phyloP scores from a whole-genome alignment of 1,140 invertebrate genomes.

The Diabrotica undecimpunctata region DNA sequence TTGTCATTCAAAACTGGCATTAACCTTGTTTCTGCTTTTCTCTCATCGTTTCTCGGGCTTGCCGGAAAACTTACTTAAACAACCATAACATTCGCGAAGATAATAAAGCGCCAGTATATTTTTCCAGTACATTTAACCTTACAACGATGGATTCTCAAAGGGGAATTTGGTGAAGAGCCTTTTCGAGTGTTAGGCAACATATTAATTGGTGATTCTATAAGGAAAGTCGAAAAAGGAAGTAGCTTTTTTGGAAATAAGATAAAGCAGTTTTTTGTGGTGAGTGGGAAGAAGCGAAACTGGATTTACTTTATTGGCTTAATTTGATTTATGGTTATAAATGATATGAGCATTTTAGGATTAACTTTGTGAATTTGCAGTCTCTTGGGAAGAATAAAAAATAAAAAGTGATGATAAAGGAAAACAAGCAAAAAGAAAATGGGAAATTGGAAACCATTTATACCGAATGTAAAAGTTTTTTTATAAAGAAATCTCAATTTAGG shows the following conservation, averaged over 20 bases:
- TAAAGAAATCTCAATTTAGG: no score
- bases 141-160: neutral
- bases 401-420: no score
- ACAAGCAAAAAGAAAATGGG: no score
- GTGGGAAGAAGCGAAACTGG: neutral
- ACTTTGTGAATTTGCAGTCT: neutral
- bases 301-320: slow-evolving; percentile 1
- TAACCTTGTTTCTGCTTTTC: slow-evolving; percentile 2
- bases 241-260: neutral
- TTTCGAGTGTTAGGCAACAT: neutral
- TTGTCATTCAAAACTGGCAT: neutral
- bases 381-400: neutral
- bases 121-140: neutral
- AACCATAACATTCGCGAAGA: neutral
- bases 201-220: neutral
- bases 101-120: neutral
- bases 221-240: neutral
- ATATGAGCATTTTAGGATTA: neutral
- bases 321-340: neutral
- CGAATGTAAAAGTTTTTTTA: no score
- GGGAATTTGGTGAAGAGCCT: neutral
- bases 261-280: neutral
- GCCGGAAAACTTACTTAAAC: slow-evolving; percentile 2
- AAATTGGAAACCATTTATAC: no score
- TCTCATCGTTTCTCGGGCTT: neutral